These are phyloP conservation scores for Scomber japonicus DNA, from an alignment of 2,113 vertebrate genomes.

Conservation along the genomic window DNA sequence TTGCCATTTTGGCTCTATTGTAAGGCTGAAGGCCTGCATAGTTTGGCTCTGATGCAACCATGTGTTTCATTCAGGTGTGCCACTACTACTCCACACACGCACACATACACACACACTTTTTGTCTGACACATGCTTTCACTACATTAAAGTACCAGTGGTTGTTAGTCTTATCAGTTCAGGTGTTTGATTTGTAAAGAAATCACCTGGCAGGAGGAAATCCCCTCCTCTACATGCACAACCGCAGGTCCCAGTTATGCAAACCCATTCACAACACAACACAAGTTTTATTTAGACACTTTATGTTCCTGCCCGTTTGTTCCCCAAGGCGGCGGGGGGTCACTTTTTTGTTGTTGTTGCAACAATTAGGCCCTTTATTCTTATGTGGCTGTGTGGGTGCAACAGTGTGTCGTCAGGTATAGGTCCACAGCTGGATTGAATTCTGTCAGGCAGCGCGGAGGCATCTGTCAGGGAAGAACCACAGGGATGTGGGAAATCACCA, in stretches of 20 bases:
- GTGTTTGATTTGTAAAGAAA: neutral
- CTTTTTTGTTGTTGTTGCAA: neutral
- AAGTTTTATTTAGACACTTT: slow-evolving; percentile 6
- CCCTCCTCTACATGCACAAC: neutral
- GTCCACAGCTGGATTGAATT: slow-evolving; percentile 47
- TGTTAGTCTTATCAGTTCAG: neutral
- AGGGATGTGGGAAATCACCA: slow-evolving; percentile 22
- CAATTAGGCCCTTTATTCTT: slow-evolving; percentile 12
- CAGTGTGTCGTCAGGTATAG: slow-evolving; percentile 36
- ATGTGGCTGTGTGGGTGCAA: neutral
- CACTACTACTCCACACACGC: slow-evolving; percentile 6
- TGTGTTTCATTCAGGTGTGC: slow-evolving; percentile 61
- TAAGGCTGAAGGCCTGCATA: slow-evolving; percentile 11
- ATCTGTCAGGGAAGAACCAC: slow-evolving; percentile 37
- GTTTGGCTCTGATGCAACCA: slow-evolving; percentile 45
- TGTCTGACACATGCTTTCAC: neutral
- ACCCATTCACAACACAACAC: neutral
- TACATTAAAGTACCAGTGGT: neutral
- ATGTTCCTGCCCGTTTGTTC: neutral
- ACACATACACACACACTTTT: neutral
- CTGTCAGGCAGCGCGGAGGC: slow-evolving; percentile 8
- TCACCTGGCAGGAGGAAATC: neutral
- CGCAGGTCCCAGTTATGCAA: neutral
- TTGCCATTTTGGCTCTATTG: neutral
- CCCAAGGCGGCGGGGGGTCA: neutral